phyloP scores from a whole-genome alignment of 2,888 invertebrate species.

The Chrysolina americana region DNA sequence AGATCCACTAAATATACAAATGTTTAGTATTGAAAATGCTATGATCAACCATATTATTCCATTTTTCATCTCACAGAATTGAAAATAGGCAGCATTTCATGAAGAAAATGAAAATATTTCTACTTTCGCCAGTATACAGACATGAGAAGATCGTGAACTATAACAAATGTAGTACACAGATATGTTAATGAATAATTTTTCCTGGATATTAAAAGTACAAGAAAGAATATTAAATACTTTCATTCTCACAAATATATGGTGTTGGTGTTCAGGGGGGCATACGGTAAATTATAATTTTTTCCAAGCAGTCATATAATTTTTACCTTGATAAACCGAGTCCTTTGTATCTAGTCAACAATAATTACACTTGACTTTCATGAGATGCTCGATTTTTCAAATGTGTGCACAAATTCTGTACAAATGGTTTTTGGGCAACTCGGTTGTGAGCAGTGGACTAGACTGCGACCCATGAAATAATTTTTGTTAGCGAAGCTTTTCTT shows the following conservation, averaged over 20 bases:
- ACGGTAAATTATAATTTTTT: neutral
- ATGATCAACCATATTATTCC: neutral
- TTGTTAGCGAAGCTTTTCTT: conserved; percentile 49
- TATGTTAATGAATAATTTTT: no score
- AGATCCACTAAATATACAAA: conserved; percentile 41
- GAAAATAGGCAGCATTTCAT: conserved; percentile 34
- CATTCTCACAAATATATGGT: neutral
- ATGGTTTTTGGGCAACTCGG: conserved; percentile 50
- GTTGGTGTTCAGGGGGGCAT: no score
- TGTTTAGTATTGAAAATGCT: conserved; percentile 30
- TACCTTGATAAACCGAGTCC: neutral
- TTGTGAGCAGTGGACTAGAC: conserved; percentile 50
- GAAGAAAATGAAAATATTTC: conserved; percentile 18
- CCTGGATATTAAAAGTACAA: no score
- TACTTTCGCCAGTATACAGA: no score
- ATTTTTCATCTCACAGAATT: neutral
- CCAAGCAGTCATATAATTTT: neutral
- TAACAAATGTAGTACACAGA: no score
- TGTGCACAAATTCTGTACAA: conserved; percentile 51
- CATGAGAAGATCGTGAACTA: no score
- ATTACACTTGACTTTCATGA: conserved; percentile 18
- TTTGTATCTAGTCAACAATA: neutral
- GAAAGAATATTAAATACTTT: no score
- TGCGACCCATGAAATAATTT: conserved; percentile 56
- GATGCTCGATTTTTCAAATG: conserved; percentile 43